Conservation (phyloP, 2,888 invertebrate species). For the Drosophila pegasa region DNA sequence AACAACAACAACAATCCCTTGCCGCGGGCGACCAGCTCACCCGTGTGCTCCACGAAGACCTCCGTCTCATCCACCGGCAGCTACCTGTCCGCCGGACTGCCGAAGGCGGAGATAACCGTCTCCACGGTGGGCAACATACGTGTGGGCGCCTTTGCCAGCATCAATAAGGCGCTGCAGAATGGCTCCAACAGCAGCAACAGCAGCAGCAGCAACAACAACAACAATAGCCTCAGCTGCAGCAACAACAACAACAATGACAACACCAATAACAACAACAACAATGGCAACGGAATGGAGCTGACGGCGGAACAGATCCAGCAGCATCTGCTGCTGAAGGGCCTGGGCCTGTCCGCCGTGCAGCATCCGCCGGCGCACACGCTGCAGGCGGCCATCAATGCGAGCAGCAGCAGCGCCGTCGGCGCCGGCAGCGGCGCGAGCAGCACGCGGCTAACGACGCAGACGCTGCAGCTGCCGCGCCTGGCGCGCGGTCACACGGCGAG, state of each 20-base stretch:
- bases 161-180: constrained; percentile 74
- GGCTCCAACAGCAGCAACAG: constrained; percentile 35
- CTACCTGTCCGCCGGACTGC: constrained; percentile 50
- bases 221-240: constrained; percentile 29
- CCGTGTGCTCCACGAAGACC: constrained; percentile 64
- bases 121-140: constrained; percentile 80
- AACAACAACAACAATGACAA: constrained; percentile 22
- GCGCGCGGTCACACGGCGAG: constrained; percentile 47
- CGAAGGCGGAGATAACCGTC: constrained; percentile 76
- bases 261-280: constrained; percentile 38
- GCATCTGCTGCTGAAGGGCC: constrained; percentile 75
- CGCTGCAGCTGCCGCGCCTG: constrained; percentile 63
- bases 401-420: constrained; percentile 14
- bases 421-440: constrained; percentile 7
- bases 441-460: constrained; percentile 48
- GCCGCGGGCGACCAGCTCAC: constrained; percentile 61
- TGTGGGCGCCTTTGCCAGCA: constrained; percentile 81
- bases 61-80: constrained; percentile 65
- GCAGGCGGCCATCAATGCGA: constrained; percentile 51
- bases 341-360: constrained; percentile 79
- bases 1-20: constrained; percentile 36
- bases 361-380: constrained; percentile 56
- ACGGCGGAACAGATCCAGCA: constrained; percentile 77
- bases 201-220: constrained; percentile 29
- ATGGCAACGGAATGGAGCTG: constrained; percentile 33